A percentile compares a stretch with the other conserved stretches of the same genome.
These are phyloP conservation scores for Ctenopoma kingsleyae DNA, from an alignment of 2,797 vertebrate genomes.

Conservation along the genomic window DNA sequence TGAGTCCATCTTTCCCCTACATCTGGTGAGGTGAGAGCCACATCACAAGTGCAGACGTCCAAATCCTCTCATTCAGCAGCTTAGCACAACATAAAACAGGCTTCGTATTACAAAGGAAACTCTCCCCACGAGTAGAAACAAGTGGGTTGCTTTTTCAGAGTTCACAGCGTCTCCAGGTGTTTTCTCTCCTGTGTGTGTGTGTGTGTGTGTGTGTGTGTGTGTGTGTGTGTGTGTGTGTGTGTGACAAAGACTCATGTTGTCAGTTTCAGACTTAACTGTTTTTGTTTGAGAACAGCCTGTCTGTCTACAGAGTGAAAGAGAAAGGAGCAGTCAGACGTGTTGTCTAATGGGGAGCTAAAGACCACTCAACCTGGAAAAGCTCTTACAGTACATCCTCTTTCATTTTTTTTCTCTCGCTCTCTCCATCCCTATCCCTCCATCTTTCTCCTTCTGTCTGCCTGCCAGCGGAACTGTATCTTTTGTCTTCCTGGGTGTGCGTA, in stretches of 20 bases:
- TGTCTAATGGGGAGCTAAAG: slow-evolving; percentile 65
- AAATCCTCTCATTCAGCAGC: slow-evolving; percentile 69
- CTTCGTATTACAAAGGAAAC: slow-evolving; percentile 64
- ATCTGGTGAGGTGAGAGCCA: slow-evolving; percentile 66
- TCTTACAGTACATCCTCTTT: slow-evolving; percentile 22
- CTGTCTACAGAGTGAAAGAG: slow-evolving; percentile 28
- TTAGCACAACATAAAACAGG: slow-evolving; percentile 69
- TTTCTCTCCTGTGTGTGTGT: slow-evolving; percentile 31
- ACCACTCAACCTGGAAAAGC: slow-evolving; percentile 72
- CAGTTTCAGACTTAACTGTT: not conserved
- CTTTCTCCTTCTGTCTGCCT: slow-evolving; percentile 29
- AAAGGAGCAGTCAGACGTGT: slow-evolving; percentile 54
- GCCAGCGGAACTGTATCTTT: slow-evolving; percentile 41
- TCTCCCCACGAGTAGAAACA: slow-evolving; percentile 59
- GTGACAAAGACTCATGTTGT: slow-evolving; percentile 28
- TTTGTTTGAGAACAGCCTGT: slow-evolving; percentile 36
- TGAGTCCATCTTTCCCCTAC: slow-evolving; percentile 47
- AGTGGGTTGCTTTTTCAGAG: slow-evolving; percentile 47
- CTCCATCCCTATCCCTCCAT: slow-evolving; percentile 27
- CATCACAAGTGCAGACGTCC: slow-evolving; percentile 65
- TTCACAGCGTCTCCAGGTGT: slow-evolving; percentile 64
- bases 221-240: slow-evolving; percentile 12
- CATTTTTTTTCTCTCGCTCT: not conserved
- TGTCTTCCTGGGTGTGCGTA: slow-evolving; percentile 45
- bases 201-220: slow-evolving; percentile 7